These are phyloP conservation scores for Apeltes quadracus DNA, from an alignment of 2,113 vertebrate genomes.

Conservation along the genomic window DNA sequence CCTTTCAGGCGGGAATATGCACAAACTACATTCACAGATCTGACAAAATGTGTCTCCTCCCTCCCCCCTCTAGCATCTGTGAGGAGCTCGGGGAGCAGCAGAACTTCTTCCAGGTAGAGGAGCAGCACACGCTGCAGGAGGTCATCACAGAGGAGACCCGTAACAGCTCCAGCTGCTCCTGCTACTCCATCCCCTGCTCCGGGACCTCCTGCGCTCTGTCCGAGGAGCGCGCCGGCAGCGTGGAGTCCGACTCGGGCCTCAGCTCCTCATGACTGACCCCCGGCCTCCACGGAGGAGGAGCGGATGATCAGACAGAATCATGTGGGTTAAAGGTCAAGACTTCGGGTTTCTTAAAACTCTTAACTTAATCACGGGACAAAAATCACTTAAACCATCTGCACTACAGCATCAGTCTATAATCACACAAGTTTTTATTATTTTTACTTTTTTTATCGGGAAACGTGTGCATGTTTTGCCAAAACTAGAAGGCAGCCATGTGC, in stretches of 20 bases:
- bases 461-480: constrained; percentile 23
- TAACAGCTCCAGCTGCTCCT: constrained; percentile 86
- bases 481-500: neutral
- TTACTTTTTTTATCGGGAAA: neutral
- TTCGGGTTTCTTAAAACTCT: neutral
- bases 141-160: constrained; percentile 87
- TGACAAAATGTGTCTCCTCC: neutral
- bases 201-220: constrained; percentile 48
- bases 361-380: neutral
- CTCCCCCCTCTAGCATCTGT: constrained; percentile 84
- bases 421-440: neutral
- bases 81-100: constrained; percentile 88
- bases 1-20: too few species aligned
- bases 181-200: constrained; percentile 82
- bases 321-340: neutral
- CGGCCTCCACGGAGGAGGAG: neutral
- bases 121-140: constrained; percentile 87
- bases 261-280: constrained; percentile 70
- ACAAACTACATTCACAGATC: neutral
- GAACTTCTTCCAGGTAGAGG: constrained; percentile 95
- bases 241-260: constrained; percentile 75
- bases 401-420: neutral
- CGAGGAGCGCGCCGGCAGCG: constrained; percentile 37
- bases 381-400: constrained; percentile 2
- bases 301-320: neutral